Evolutionary conservation across 1,140 invertebrate genomes (phyloP), one percentile per base, ranked within the genome.

Genomic region (Drosophila virilis): DNA sequence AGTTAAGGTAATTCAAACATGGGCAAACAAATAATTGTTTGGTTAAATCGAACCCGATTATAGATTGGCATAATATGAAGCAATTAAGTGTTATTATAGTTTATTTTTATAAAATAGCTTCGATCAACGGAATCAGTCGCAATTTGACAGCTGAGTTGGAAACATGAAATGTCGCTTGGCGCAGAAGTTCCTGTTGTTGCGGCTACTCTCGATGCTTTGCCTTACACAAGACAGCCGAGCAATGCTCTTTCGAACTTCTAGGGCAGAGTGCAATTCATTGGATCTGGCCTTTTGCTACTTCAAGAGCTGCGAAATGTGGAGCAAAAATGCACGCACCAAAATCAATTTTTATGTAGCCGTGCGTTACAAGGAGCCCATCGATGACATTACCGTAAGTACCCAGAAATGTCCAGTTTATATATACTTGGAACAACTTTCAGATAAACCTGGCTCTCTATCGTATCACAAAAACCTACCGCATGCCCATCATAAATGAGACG

Each of bases 401-500:
- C n/a, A n/a, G n/a, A n/a, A n/a, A n/a, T n/a, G n/a, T n/a, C n/a
- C n/a, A n/a, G n/a, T n/a, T n/a, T n/a, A n/a, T n/a, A n/a, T 28
- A 28, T 5, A 28, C 0, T 28, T 28, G 22, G 0, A 28, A 28
- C 22, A 28, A 0, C 12, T 9, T 35, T 12, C 2, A 38, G 80
- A 8, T 83, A 0, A 51, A 51, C 35, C 8, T 83, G 0, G 48
- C 12, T 0, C 1, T 61, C 8, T 72, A 35, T 8, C 83, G 57
- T 42, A 13, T 51, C 40, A 12, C 9, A 1, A 79, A 61, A 2
- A 42, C 51, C 0, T 43, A 65, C 1, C 76, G 71, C 3, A 51
- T 75, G 7, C 61, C 69, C 8, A 33, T 83, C 1, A n/a, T 83
- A 0, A 83, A 83, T 33, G 80, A 83, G 17, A 83, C 80, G 0